phyloP scores from a whole-genome alignment of 2,888 invertebrate genomes.

The Aromia moschata region DNA sequence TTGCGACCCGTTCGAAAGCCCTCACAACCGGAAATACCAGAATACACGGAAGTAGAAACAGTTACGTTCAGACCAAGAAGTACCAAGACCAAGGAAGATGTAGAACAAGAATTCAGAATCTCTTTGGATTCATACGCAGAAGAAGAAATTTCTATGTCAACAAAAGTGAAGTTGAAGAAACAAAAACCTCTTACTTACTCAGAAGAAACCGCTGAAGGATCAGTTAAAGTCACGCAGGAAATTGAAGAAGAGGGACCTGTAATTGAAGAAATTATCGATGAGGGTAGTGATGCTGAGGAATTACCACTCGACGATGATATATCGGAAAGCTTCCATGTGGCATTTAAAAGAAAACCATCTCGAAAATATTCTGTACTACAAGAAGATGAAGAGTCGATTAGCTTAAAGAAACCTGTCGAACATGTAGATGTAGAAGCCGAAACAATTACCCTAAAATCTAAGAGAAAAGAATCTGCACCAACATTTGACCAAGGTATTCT shows the following conservation, averaged over 20 bases:
- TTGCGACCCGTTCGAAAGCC: constrained; percentile 75
- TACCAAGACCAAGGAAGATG: constrained; percentile 84
- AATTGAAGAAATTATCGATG: constrained; percentile 73
- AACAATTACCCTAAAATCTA: constrained; percentile 75
- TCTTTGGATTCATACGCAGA: constrained; percentile 86
- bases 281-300: constrained; percentile 69
- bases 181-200: constrained; percentile 76
- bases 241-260: constrained; percentile 70
- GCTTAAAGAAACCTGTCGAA: constrained; percentile 63
- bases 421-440: constrained; percentile 71
- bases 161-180: constrained; percentile 82
- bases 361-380: constrained; percentile 71
- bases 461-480: constrained; percentile 72
- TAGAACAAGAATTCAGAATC: constrained; percentile 90
- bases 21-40: constrained; percentile 72
- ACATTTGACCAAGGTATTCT: constrained; percentile 73
- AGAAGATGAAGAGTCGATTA: constrained; percentile 70
- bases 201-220: constrained; percentile 82
- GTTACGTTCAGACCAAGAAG: constrained; percentile 82
- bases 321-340: constrained; percentile 66
- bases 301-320: constrained; percentile 66
- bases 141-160: constrained; percentile 87
- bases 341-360: constrained; percentile 62
- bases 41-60: constrained; percentile 78
- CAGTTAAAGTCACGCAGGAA: constrained; percentile 75